Base-by-base conservation (phyloP, 2,113 vertebrate species). In the Chaetodon trifascialis region DNA sequence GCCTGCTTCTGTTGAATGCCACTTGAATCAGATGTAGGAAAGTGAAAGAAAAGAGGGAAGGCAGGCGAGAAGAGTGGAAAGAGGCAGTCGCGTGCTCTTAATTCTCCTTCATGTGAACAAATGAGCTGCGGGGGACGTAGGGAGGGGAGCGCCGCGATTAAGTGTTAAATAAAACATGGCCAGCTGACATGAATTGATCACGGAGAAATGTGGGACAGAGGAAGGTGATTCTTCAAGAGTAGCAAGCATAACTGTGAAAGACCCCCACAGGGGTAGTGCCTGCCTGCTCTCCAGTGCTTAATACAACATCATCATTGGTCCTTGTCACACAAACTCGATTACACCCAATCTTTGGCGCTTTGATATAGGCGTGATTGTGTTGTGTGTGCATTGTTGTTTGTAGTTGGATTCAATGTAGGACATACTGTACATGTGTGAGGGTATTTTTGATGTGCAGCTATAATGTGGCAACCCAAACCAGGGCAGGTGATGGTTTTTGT, bases 131-230 rank as follows among this genome's bases (percentile, higher is more conserved):
- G 79, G 85, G 78, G 59, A 51, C 7, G 16, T 7, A 16, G 42
- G 67, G 46, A 78, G 71, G 59, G 62, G 86, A 76, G 89, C 42
- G 23, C 67, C 47, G 21, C 86, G 44, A 91, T 88, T 90, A 87
- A 90, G 86, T 80, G 82, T 87, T 93, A 85, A 93, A 94, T 94
- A 92, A 93, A 94, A 93, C 86, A 94, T 94, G 85, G 78, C 82
- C 77, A 46, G 70, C 80, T 90, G 92, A 91, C 85, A 40, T 88
- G 88, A 87, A 94, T 91, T 92, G 88, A 92, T 92, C 86, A 82
- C 60, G 10, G 84, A 78, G 76, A 84, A 88, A 89, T 88, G 78
- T 88, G 83, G 82, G 85, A 83, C 70, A 89, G 80, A 52, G 82
- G 62, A 56, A 73, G 82, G 86, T 72, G 86, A 94, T 93, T 88